These are phyloP conservation scores for Mirza zaza DNA, from an alignment of 2,113 vertebrate genomes.

Conservation along the genomic window DNA sequence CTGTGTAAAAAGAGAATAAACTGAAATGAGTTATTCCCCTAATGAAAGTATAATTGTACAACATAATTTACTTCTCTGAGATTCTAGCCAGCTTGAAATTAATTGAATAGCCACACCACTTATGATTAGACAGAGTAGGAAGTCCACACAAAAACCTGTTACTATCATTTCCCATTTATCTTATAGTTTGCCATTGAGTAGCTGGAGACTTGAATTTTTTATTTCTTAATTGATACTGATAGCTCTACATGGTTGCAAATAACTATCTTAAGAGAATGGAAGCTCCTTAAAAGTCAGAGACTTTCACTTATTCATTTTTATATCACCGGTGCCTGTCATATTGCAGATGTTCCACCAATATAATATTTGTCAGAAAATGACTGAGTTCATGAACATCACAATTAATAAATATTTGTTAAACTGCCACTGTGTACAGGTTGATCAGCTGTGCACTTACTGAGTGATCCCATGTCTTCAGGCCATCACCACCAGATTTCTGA, in stretches of 20 bases:
- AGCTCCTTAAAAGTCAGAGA: slow-evolving; percentile 6
- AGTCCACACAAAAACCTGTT: background rate
- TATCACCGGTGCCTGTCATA: background rate
- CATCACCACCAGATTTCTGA: background rate
- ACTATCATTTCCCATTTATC: background rate
- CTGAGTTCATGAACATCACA: slow-evolving; percentile 3
- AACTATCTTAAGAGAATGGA: background rate
- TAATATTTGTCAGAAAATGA: background rate
- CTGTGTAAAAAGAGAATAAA: background rate
- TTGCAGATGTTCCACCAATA: background rate
- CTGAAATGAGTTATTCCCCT: background rate
- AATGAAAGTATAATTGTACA: background rate
- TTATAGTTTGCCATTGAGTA: background rate
- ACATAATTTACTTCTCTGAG: background rate
- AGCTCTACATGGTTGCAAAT: background rate
- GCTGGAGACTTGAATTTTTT: background rate
- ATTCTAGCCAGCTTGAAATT: slow-evolving; percentile 27
- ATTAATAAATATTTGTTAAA: background rate
- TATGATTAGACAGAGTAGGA: background rate
- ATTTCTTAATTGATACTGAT: background rate
- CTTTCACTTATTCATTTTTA: background rate
- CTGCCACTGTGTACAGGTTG: background rate
- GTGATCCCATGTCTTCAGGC: background rate
- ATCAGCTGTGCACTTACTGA: background rate
- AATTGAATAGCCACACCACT: background rate